Evolutionary conservation across 2,113 vertebrate genomes (phyloP).

Genomic region (Ophthalmolycus amberensis): DNA sequence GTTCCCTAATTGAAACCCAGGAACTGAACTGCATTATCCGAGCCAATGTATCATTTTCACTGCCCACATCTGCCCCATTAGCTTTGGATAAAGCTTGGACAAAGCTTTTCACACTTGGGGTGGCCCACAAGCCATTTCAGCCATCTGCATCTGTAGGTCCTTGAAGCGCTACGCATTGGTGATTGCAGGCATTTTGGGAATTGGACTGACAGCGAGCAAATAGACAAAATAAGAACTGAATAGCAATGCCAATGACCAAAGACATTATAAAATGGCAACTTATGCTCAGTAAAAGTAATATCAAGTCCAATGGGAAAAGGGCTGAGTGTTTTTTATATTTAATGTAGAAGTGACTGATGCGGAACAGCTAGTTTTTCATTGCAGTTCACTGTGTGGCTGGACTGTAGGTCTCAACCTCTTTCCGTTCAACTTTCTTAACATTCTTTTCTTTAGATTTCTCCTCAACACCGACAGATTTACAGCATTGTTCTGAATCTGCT

Average conservation of each 20-base stretch:
- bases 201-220: slow-evolving; percentile 28
- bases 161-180: slow-evolving; percentile 31
- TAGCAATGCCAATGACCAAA: slow-evolving; percentile 30
- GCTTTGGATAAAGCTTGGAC: slow-evolving; percentile 52
- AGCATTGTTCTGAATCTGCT: no score
- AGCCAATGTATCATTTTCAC: slow-evolving; percentile 46
- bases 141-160: slow-evolving; percentile 45
- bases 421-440: not conserved
- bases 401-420: not conserved
- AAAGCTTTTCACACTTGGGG: slow-evolving; percentile 42
- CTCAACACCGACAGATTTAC: no score
- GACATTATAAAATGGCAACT: not conserved
- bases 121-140: slow-evolving; percentile 5
- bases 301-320: not conserved
- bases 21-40: slow-evolving; percentile 24
- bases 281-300: slow-evolving; percentile 1
- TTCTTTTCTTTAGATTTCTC: not conserved
- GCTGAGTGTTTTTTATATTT: not conserved
- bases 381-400: not conserved
- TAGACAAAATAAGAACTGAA: slow-evolving; percentile 27
- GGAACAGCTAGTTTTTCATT: not conserved
- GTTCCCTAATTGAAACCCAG: slow-evolving; percentile 28
- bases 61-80: slow-evolving; percentile 54
- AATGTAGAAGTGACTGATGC: not conserved
- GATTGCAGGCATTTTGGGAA: slow-evolving; percentile 48